A percentile compares a stretch with the other conserved stretches of the same genome.
Conservation (phyloP, 2,797 vertebrate genomes). For the Zalophus californianus region DNA sequence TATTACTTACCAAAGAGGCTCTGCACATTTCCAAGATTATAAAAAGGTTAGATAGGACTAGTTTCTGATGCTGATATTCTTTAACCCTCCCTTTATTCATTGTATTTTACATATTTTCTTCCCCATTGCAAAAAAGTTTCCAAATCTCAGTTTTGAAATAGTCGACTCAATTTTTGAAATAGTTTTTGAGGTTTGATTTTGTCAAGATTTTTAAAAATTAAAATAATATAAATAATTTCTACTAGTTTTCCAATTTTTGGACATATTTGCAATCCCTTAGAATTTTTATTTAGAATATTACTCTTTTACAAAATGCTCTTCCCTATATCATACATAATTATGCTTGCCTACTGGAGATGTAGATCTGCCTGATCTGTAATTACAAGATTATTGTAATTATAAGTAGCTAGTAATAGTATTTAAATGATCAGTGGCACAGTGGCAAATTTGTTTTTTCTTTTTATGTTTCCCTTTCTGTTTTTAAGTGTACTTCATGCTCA, state of each 20-base stretch:
- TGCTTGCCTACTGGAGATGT: background rate
- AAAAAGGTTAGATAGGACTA: background rate
- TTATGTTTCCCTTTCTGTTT: constrained; percentile 14
- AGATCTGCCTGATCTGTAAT: background rate
- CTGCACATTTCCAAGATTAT: background rate
- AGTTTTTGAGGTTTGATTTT: constrained; percentile 34
- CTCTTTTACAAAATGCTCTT: background rate
- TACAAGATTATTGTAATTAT: background rate
- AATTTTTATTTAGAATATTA: constrained; percentile 22
- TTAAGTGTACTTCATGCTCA: background rate
- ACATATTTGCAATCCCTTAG: background rate
- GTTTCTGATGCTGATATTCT: background rate
- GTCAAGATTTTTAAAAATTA: background rate
- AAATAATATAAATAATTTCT: constrained; percentile 29
- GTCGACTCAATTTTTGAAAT: background rate
- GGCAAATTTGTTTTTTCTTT: background rate
- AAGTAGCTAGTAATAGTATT: background rate
- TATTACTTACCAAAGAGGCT: background rate
- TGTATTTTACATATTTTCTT: constrained; percentile 38
- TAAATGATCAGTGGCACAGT: background rate
- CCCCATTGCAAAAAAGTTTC: background rate
- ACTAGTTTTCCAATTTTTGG: background rate
- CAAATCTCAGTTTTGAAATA: background rate
- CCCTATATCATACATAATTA: background rate
- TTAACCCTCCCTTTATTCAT: background rate